Evolutionary conservation across 2,888 invertebrate species (phyloP).

Genomic region (Pandemis cinnamomeana): DNA sequence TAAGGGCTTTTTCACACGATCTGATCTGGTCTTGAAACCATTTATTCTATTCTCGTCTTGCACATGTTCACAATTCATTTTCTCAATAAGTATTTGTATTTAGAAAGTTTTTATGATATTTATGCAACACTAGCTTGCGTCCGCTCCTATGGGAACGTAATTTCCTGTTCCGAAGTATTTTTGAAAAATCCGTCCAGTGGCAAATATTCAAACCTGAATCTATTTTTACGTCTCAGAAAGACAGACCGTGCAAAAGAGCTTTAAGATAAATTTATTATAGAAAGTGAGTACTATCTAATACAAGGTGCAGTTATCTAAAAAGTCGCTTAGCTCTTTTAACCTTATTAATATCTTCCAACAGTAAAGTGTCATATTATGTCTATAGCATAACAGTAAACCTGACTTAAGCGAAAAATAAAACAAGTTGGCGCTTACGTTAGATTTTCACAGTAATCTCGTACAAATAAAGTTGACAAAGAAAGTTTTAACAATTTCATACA

Average conservation of each 20-base stretch:
- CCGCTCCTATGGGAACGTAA: too few species aligned
- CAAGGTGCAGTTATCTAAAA: conserved; percentile 37
- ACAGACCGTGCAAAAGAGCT: conserved; percentile 3
- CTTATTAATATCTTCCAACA: conserved; percentile 17
- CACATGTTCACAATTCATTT: too few species aligned
- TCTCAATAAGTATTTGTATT: too few species aligned
- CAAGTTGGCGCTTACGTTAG: too few species aligned
- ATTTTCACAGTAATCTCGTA: too few species aligned
- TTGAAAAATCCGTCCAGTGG: too few species aligned
- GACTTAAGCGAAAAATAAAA: not conserved
- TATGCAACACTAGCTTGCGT: too few species aligned
- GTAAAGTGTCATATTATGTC: not conserved
- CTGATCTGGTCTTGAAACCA: conserved; percentile 2
- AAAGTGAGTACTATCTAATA: conserved; percentile 40
- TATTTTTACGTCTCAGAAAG: not conserved
- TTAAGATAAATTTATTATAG: conserved; percentile 32
- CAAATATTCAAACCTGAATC: not conserved
- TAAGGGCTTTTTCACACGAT: conserved; percentile 2
- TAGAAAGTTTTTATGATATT: too few species aligned
- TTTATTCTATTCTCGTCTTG: not conserved
- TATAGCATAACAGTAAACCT: not conserved
- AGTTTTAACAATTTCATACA: not conserved
- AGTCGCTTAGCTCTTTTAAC: conserved; percentile 30
- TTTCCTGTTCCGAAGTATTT: too few species aligned
- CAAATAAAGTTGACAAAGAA: too few species aligned